phyloP scores from a whole-genome alignment of 1,140 invertebrate genomes.

The Phymastichus coffea region DNA sequence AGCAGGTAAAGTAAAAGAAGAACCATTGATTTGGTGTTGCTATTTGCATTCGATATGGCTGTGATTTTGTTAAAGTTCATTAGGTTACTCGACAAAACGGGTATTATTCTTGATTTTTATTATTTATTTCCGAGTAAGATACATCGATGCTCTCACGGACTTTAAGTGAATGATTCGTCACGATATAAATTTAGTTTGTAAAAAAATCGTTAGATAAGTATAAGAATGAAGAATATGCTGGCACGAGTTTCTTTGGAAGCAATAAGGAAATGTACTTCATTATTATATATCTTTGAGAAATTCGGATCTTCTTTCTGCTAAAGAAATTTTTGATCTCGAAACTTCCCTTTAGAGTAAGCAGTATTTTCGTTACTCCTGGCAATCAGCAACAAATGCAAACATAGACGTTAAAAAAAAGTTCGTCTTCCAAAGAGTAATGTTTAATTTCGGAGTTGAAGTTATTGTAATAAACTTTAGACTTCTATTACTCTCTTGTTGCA shows the following conservation, averaged over 20 bases:
- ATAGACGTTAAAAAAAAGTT: not conserved
- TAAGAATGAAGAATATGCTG: not conserved
- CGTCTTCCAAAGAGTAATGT: constrained; percentile 14
- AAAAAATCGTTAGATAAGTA: too few relatives aligned
- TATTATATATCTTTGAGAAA: not conserved
- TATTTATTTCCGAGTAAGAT: too few relatives aligned
- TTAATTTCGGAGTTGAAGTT: too few relatives aligned
- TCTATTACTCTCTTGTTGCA: too few relatives aligned
- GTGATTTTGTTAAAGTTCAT: constrained; percentile 23
- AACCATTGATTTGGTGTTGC: not conserved
- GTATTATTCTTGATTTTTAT: too few relatives aligned
- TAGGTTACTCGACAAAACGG: too few relatives aligned
- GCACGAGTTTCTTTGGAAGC: not conserved
- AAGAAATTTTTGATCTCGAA: not conserved
- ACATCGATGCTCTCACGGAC: too few relatives aligned
- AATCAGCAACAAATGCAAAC: not conserved
- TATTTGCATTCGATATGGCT: constrained; percentile 5
- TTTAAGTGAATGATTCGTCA: constrained; percentile 17
- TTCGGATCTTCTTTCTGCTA: not conserved
- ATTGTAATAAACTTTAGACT: too few relatives aligned
- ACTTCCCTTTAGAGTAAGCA: not conserved
- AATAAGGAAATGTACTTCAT: constrained; percentile 15
- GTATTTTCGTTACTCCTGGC: constrained; percentile 1
- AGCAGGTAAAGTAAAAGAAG: not conserved
- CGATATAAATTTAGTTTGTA: not conserved